Evolutionary conservation across 2,797 vertebrate species (phyloP).

Genomic region (Gymnopithys bicolor): DNA sequence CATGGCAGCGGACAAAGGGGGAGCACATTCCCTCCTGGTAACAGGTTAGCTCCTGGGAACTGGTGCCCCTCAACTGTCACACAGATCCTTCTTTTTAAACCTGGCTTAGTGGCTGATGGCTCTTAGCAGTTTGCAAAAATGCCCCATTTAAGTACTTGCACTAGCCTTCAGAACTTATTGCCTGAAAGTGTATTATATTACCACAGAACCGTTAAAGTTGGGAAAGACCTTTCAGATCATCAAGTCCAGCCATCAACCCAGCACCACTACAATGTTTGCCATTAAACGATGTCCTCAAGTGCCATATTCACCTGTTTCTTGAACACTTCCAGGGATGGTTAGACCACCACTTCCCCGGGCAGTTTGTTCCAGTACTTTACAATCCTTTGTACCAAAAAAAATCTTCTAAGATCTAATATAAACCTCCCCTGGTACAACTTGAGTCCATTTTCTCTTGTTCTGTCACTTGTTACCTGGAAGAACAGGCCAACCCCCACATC

Average conservation of each 20-base stretch:
- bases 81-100: not conserved
- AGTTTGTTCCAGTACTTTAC: not conserved
- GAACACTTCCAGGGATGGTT: not conserved
- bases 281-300: not conserved
- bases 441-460: not conserved
- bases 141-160: not conserved
- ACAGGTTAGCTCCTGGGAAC: too few relatives aligned
- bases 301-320: not conserved
- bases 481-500: fast-evolving
- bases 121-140: not conserved
- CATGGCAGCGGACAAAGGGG: too few relatives aligned
- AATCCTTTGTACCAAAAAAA: not conserved
- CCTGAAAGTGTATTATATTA: not conserved
- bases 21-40: too few relatives aligned
- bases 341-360: not conserved
- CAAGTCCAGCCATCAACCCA: not conserved
- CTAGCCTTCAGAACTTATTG: not conserved
- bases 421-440: not conserved
- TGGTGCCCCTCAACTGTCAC: too few relatives aligned
- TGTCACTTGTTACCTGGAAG: not conserved
- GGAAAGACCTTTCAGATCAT: not conserved
- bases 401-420: not conserved
- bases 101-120: not conserved
- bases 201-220: not conserved
- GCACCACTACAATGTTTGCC: not conserved